These are phyloP conservation scores for Dryocosmus kuriphilus DNA, from an alignment of 2,888 invertebrate genomes.

Conservation along the genomic window DNA sequence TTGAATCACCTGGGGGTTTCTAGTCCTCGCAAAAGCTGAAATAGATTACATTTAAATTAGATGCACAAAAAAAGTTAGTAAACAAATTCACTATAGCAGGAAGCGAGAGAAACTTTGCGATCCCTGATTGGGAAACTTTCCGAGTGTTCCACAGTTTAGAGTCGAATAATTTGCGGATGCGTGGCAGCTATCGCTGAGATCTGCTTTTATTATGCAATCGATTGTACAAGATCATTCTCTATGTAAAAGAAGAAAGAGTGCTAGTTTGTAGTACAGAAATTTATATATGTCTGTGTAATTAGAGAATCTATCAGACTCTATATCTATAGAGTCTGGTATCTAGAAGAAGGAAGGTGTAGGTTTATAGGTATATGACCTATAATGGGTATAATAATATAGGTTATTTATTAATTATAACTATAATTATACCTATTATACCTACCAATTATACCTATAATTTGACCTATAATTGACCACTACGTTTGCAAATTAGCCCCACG, in stretches of 20 bases:
- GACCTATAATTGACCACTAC: too few species aligned
- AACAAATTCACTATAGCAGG: conserved; percentile 1
- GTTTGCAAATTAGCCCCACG: conserved; percentile 20
- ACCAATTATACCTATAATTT: too few species aligned
- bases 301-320: neutral
- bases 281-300: neutral
- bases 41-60: conserved; percentile 24
- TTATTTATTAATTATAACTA: too few species aligned
- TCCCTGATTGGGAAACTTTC: conserved; percentile 33
- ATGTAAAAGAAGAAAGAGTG: neutral
- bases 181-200: conserved; percentile 25
- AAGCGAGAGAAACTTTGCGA: conserved; percentile 33
- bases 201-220: conserved; percentile 34
- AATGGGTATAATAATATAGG: too few species aligned
- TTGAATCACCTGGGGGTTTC: neutral
- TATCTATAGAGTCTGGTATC: neutral
- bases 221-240: conserved; percentile 28
- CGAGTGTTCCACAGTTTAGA: conserved; percentile 27
- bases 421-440: too few species aligned
- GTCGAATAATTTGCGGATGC: conserved; percentile 36
- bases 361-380: conserved; percentile 21
- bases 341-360: conserved; percentile 20
- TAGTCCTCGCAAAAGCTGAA: conserved; percentile 6
- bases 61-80: conserved; percentile 15
- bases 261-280: neutral